phyloP scores from a whole-genome alignment of 2,888 invertebrate genomes.

The Xiphydria camelus region DNA sequence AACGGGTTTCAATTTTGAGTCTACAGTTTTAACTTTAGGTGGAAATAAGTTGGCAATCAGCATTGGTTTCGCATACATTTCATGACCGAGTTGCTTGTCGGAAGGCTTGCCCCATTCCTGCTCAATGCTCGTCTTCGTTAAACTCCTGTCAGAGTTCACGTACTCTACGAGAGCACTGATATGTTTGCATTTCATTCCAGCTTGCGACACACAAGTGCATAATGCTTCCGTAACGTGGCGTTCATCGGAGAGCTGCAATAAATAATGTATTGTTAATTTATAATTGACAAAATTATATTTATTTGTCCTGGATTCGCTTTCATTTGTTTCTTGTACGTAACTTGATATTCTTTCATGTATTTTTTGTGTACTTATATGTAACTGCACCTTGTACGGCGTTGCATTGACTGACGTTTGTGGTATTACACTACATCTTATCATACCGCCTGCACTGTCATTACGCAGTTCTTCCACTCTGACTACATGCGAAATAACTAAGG shows the following conservation, averaged over 20 bases:
- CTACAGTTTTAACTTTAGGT: no score
- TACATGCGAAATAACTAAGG: no score
- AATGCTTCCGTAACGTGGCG: slow-evolving; percentile 15
- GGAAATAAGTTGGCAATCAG: no score
- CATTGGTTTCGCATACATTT: no score
- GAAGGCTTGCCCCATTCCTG: slow-evolving; percentile 7
- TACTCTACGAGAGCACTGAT: slow-evolving; percentile 3
- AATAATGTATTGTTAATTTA: neutral
- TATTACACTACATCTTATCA: no score
- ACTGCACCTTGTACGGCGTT: slow-evolving; percentile 8
- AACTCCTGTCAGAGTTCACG: neutral
- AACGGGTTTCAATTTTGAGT: no score
- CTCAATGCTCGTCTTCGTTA: slow-evolving; percentile 4
- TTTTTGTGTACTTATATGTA: slow-evolving; percentile 12
- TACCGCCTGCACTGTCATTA: no score
- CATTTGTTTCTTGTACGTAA: no score
- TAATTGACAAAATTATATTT: slow-evolving; percentile 4
- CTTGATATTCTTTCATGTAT: no score
- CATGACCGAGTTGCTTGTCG: no score
- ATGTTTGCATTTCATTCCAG: slow-evolving; percentile 5
- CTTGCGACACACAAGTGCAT: slow-evolving; percentile 24
- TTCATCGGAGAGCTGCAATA: slow-evolving; percentile 15
- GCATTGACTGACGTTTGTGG: slow-evolving; percentile 15
- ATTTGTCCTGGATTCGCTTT: no score
- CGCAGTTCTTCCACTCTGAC: no score